Base-by-base conservation (phyloP, 2,113 vertebrate genomes). In the Hystrix cristata region DNA sequence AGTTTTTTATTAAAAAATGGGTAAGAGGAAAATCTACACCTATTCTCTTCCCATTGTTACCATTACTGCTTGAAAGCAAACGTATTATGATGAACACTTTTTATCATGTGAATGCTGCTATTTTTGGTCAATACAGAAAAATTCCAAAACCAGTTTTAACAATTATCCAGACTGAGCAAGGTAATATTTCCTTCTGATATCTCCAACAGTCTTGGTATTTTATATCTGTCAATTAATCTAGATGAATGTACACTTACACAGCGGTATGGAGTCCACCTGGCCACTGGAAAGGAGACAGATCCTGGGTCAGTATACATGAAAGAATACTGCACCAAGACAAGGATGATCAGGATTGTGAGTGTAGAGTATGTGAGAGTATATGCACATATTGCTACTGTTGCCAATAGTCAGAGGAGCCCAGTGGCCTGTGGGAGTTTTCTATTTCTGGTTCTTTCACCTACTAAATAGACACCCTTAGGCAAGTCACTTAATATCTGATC, bases 141-240 rank as follows among this genome's bases (percentile, higher is more conserved):
- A 95, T 69, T 69, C 67, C 65, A 95, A 95, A 76, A 55, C 16
- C 4, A n/a, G 59, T 67, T 96, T 95, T 31, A 93, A 85, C 83
- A 96, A 72, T 72, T 69, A 87, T 71, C 53, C 31, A 74, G 14
- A 74, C 15, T 16, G 60, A 91, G 69, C 51, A 60, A 94, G 59
- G 23, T 81, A 87, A 71, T 59, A 72, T 9, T 23, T 60, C 46
- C n/a, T 84, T 48, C 21, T 82, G 64, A 43, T 25, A 88, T 25
- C 31, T 94, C 65, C 38, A 67, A 91, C 38, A 51, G 25, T 27
- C 43, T 84, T 31, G 72, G 23, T 43, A 57, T 87, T 72, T 93
- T 29, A 43, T 76, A 69, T 80, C 55, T 43, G 16, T 87, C 10
- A 48, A 3, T 81, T 25, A 79, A 67, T 81, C 69, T 79, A 74